Base-by-base conservation (phyloP, 2,888 invertebrate genomes). In the Cataglyphis livida region DNA sequence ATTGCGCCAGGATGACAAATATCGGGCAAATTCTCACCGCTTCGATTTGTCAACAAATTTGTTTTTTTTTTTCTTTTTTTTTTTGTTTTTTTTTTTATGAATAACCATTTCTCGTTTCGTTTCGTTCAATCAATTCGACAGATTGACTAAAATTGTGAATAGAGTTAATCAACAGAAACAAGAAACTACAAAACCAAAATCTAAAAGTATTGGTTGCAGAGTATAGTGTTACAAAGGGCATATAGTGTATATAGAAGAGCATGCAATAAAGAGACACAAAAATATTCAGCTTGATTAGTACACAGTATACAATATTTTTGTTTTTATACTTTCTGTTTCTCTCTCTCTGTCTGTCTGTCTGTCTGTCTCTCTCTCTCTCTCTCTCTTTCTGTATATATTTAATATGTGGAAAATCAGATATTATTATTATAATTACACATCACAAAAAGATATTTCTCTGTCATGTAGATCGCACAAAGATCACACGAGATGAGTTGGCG, bases 1-100 rank as follows among this genome's bases (percentile, higher is more conserved):
- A 25, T 25, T 32, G 54, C 9, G 15, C 21, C 65, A 57, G 51
- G 21, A 68, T 12, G 32, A 32, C 74, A 64, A 82, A 74, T 78
- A 89, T 87, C 85, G 87, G 0, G 5, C 28, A n/a, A 76, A 68
- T 38, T 76, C 41, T 85, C 64, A 79, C 74, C 76, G 82, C 57
- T 84, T 85, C 82, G 87, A 89, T 89, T 62, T 54, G 64, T 81
- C 48, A 62, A 74, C 74, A 38, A 12, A 54, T 35, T 51, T 18
- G 59, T 62, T 73, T 74, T n/a, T n/a, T 48, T 28, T 28, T 1
- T 2, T 28, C 0, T 32, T 32, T 6, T 35, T 6, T 35, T 35
- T 35, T 15, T 3, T 41, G 1, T 41, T 41, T 41, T 12, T 12
- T 18, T 7, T 48, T 18, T 61, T 41, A 21, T 38, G 35, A 74